These are phyloP conservation scores for Lamproptera curius DNA, from an alignment of 2,888 invertebrate species.

Conservation along the genomic window DNA sequence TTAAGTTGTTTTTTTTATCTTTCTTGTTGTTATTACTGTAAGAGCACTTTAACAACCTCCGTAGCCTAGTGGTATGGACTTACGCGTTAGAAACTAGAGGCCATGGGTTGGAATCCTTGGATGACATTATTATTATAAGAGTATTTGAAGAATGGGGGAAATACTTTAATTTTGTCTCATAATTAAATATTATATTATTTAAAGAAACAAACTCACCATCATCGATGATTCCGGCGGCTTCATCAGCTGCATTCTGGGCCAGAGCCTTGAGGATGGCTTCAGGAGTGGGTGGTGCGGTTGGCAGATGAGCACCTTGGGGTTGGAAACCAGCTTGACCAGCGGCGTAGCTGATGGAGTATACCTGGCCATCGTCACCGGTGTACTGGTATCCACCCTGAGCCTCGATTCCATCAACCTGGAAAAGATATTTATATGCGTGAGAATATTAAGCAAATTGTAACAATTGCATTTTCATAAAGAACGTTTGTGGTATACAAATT, in stretches of 20 bases:
- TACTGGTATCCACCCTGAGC: conserved; percentile 79
- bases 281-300: conserved; percentile 78
- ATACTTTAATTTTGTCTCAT: not conserved
- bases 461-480: too few species aligned
- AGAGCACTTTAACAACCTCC: too few species aligned
- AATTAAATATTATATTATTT: not conserved
- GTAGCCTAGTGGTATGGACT: too few species aligned
- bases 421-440: conserved; percentile 21
- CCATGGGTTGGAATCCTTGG: too few species aligned
- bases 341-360: conserved; percentile 73
- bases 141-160: not conserved
- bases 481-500: too few species aligned
- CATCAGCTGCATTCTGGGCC: conserved; percentile 74
- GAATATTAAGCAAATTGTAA: too few species aligned
- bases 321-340: conserved; percentile 79
- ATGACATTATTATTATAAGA: not conserved
- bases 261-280: conserved; percentile 77
- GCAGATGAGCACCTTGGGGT: conserved; percentile 77
- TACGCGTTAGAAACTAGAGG: too few species aligned
- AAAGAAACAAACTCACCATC: conserved; percentile 54
- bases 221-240: conserved; percentile 76
- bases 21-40: too few species aligned
- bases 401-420: conserved; percentile 69
- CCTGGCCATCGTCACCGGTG: conserved; percentile 79
- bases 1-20: too few species aligned